These are phyloP conservation scores for Penaeus monodon DNA, from an alignment of 2,888 invertebrate species.

Conservation along the genomic window DNA sequence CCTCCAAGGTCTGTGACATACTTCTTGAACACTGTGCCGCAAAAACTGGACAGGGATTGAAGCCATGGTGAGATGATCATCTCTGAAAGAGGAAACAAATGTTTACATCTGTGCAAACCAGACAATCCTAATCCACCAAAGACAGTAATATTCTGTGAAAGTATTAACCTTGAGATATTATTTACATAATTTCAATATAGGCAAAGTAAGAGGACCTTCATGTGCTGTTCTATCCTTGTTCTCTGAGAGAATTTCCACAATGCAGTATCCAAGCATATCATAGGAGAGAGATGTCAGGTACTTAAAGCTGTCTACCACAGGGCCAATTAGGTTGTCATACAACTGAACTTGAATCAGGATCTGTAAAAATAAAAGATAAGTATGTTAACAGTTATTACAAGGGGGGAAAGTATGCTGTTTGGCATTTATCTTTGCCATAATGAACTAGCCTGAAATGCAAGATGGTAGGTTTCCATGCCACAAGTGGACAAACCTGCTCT, in stretches of 20 bases:
- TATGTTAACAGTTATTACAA: neutral
- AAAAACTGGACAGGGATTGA: constrained; percentile 93
- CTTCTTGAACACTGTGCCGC: constrained; percentile 96
- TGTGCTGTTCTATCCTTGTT: constrained; percentile 81
- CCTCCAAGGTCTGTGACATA: constrained; percentile 96
- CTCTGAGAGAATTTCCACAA: constrained; percentile 91
- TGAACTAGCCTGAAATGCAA: too few relatives aligned
- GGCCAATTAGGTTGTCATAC: constrained; percentile 93
- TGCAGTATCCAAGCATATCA: constrained; percentile 94
- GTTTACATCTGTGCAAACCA: neutral
- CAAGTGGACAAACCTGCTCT: too few relatives aligned
- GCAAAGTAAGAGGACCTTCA: constrained; percentile 73
- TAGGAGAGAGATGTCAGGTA: constrained; percentile 94
- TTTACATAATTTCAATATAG: neutral
- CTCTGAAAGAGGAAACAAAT: constrained; percentile 68
- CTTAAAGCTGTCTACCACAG: constrained; percentile 97
- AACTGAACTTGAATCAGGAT: constrained; percentile 86
- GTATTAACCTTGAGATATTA: neutral
- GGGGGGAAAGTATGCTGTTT: neutral
- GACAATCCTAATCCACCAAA: neutral
- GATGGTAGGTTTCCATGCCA: too few relatives aligned
- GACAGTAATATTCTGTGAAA: neutral
- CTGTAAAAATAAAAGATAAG: constrained; percentile 69
- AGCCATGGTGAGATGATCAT: constrained; percentile 94
- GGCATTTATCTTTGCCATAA: too few relatives aligned